Base-by-base conservation (phyloP, 2,797 vertebrate species). In the Semotilus atromaculatus region DNA sequence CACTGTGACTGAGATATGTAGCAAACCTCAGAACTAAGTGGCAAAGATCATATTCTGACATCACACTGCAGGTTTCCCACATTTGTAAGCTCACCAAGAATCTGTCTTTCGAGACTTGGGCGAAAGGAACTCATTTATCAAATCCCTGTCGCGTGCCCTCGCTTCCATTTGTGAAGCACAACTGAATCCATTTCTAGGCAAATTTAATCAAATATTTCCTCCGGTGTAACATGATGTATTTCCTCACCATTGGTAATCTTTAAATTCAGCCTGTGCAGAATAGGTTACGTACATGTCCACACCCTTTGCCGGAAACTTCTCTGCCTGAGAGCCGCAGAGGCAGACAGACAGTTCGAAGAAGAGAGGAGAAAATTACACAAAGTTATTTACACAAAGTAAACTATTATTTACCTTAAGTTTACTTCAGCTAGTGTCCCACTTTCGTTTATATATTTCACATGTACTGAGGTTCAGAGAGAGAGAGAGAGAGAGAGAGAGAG, bases 171-270 rank as follows among this genome's bases (percentile, higher is more conserved):
- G 81, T 71, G 78, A 77, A 79, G 78, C 68, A 68, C 79, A 67
- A 80, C 83, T 80, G 62, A 87, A 80, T 75, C 77, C 34, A 60
- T 86, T 86, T 82, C 86, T 86, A 73, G 81, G 74, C 81, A 81
- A 86, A 82, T 86, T 84, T 82, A 86, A 89, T 89, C 78, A 84
- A 86, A 87, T 74, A 80, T 72, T 73, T 87, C 38, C 62, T 83
- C 81, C 80, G 78, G 84, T 89, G 86, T 79, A 83, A 84, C 83
- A 86, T 82, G 82, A 87, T 87, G 81, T 82, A 82, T 82, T 81
- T 84, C 58, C 55, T 70, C 77, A 80, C 82, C 78, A 74, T 53
- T 58, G 68, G 72, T 78, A 77, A 83, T 83, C 62, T 83, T 70
- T 68, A 45, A 78, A 78, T 68, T 70, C 38, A 58, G 82, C 74